phyloP scores from a whole-genome alignment of 2,888 invertebrate genomes.

The Mimas tiliae region DNA sequence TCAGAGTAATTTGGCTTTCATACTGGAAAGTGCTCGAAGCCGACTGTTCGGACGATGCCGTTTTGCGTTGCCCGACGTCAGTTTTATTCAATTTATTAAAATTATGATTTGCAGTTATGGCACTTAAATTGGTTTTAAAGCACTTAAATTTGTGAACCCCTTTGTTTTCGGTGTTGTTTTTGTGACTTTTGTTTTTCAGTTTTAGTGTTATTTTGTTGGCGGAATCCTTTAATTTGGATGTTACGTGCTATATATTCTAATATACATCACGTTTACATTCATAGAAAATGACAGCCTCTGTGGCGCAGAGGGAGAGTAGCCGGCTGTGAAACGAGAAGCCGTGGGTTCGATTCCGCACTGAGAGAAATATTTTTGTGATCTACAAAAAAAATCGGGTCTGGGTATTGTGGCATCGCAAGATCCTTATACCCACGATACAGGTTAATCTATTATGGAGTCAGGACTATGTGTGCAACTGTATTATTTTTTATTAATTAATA shows the following conservation, averaged over 20 bases:
- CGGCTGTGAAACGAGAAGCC: no score
- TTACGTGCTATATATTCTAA: neutral
- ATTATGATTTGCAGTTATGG: conserved; percentile 36
- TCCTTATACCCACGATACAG: no score
- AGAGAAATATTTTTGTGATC: no score
- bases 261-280: neutral
- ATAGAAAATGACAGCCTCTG: no score
- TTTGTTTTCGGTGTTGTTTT: neutral
- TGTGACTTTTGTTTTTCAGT: neutral
- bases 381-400: no score
- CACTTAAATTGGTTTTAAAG: conserved; percentile 25
- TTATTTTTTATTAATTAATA: no score
- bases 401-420: no score
- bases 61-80: conserved; percentile 57
- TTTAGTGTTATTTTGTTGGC: no score
- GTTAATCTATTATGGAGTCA: no score
- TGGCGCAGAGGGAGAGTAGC: no score
- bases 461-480: no score
- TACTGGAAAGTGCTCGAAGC: conserved; percentile 58
- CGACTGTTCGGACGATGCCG: conserved; percentile 61
- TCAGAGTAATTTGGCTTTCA: conserved; percentile 66
- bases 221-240: neutral
- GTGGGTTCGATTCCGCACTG: no score
- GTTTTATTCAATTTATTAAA: conserved; percentile 56
- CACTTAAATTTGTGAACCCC: conserved; percentile 19